Conservation (phyloP, 2,888 invertebrate species). For the Drosophila prolongata region DNA sequence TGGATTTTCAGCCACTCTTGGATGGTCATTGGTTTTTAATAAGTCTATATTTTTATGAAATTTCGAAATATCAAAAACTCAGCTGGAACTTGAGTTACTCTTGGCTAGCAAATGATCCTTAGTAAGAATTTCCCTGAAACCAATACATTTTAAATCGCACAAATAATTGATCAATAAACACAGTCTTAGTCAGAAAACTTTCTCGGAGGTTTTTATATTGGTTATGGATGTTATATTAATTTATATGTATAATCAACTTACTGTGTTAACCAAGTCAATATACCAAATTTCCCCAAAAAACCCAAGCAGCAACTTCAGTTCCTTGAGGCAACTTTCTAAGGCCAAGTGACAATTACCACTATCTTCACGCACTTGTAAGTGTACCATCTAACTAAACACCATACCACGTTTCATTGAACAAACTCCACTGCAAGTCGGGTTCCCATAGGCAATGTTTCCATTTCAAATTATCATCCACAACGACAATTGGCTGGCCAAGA, state of each 20-base stretch:
- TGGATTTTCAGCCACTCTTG: not conserved
- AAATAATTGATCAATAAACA: no score
- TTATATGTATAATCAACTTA: not conserved
- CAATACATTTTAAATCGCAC: no score
- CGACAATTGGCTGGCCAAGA: slow-evolving; percentile 36
- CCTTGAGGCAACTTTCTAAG: not conserved
- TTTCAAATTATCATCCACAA: slow-evolving; percentile 40
- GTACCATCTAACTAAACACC: slow-evolving; percentile 17
- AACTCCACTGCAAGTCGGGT: not conserved
- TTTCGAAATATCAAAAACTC: no score
- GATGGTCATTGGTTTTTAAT: not conserved
- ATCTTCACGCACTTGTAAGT: slow-evolving; percentile 1
- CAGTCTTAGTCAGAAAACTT: no score
- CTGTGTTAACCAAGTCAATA: not conserved
- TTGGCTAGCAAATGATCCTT: no score
- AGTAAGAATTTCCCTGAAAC: no score
- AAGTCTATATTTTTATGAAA: not conserved
- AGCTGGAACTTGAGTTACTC: not conserved
- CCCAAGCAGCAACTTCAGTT: not conserved
- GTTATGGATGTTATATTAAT: not conserved
- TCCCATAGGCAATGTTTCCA: slow-evolving; percentile 29
- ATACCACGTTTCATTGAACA: slow-evolving; percentile 8
- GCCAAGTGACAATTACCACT: slow-evolving; percentile 2
- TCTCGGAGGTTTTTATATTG: no score
- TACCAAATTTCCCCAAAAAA: not conserved